Base-by-base conservation (phyloP, 2,113 vertebrate genomes). In the Phocoena phocoena region DNA sequence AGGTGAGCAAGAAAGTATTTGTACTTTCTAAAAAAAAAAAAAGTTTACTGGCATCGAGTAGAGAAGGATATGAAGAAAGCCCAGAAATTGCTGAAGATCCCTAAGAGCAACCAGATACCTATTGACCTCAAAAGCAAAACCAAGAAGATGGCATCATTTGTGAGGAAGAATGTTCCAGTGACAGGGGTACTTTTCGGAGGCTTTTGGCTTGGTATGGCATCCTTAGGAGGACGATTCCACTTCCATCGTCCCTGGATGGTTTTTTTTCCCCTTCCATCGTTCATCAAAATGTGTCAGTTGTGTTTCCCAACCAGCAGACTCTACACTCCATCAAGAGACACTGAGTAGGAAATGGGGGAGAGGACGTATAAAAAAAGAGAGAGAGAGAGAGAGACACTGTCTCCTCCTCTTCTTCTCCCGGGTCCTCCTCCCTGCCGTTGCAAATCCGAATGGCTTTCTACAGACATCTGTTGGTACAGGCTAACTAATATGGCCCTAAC, bases 1-100 rank as follows among this genome's bases (percentile, higher is more conserved):
- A 98, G 98, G 98, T 99, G 98, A 99, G 99, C 99, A 99, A 99
- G 99, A 99, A 99, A 99, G 98, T 98, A 95, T 97, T 97, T 98
- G 98, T 98, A 98, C 53, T 18, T 53, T 18, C 50, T 17, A 53
- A 53, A 53, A 53, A 15, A 50, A 14, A 15, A 53, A 53, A 50
- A 50, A 97, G 95, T 98, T 36, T 98, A 99, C 98, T 98, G 98
- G 99, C 98, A 99, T 88, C 86, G 98, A 25, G 98, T 98, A 10
- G 98, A 99, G 93, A 98, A 93, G n/a, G 99, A 99, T 0, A 85
- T 99, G 86, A 98, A 98, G 96, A 99, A 99, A 97, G 99, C 98
- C 92, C 99, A 99, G 97, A 98, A 98, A 90, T 98, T 98, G 81
- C 98, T 99, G 96, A 99, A 99, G 90, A 97, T 99, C 67, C 98